phyloP scores from a whole-genome alignment of 2,797 vertebrate species.

The Fundulus diaphanus region DNA sequence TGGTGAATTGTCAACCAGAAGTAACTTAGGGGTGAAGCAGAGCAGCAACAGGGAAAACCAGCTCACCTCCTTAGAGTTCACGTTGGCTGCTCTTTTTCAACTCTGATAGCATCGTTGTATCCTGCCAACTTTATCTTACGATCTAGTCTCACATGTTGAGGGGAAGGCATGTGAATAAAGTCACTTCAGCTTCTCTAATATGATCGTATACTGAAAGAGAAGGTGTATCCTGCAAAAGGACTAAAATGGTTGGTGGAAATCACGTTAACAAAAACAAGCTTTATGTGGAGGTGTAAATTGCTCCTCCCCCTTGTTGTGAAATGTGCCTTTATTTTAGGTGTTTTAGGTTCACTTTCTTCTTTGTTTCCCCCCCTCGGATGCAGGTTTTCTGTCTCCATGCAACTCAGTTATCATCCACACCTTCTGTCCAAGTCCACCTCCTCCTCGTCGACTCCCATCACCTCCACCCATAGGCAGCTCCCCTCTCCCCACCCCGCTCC shows the following conservation, averaged over 20 bases:
- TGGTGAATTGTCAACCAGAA: neutral
- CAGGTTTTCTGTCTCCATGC: neutral
- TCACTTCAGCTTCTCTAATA: neutral
- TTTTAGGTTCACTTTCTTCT: neutral
- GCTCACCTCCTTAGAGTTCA: neutral
- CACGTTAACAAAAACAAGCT: neutral
- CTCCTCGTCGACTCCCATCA: constrained; percentile 24
- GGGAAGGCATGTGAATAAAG: neutral
- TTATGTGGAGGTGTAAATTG: neutral
- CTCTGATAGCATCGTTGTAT: neutral
- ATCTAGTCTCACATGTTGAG: neutral
- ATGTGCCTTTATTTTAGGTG: neutral
- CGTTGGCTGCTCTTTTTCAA: neutral
- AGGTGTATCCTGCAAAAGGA: neutral
- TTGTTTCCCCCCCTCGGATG: neutral
- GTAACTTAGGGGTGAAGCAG: neutral
- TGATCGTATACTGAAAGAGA: neutral
- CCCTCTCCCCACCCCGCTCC: constrained; percentile 32
- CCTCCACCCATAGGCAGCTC: constrained; percentile 41
- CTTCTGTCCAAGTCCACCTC: constrained; percentile 18
- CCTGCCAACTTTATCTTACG: neutral
- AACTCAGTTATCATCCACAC: constrained; percentile 38
- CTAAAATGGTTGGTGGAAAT: neutral
- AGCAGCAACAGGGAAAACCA: neutral
- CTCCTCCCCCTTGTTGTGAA: neutral